These are phyloP conservation scores for Ptilorrhoa leucosticta DNA, from an alignment of 2,113 vertebrate species.

Conservation along the genomic window DNA sequence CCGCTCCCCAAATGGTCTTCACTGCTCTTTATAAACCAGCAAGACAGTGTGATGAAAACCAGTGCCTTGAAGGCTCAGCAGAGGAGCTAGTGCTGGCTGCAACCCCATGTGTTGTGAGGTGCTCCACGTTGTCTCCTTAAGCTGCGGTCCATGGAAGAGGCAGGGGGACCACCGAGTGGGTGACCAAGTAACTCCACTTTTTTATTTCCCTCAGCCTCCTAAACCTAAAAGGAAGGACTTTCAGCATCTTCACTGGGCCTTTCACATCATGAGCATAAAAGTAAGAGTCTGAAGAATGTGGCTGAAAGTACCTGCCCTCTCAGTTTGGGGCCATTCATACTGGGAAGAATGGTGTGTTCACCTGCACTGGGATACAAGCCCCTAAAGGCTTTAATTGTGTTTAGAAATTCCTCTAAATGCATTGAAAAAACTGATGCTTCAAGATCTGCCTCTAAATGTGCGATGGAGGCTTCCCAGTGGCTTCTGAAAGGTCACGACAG, in stretches of 20 bases:
- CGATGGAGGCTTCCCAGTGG: not conserved
- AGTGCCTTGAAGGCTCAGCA: not conserved
- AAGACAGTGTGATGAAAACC: not conserved
- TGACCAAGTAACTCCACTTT: not conserved
- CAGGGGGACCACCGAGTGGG: accelerated
- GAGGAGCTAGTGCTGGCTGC: not conserved
- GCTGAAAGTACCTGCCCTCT: not conserved
- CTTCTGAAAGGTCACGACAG: not conserved
- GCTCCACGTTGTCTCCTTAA: not conserved
- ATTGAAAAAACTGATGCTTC: not conserved
- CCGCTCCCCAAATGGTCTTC: not conserved
- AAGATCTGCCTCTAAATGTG: not conserved
- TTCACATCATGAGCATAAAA: not conserved
- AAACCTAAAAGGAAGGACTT: not conserved
- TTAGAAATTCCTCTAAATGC: not conserved
- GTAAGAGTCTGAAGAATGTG: not conserved
- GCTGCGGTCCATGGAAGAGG: not conserved
- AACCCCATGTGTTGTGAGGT: accelerated
- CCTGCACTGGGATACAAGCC: not conserved
- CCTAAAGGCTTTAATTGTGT: not conserved
- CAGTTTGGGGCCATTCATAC: not conserved
- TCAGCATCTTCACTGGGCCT: not conserved
- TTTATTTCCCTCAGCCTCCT: not conserved
- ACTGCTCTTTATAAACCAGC: not conserved
- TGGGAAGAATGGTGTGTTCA: not conserved